phyloP scores from a whole-genome alignment of 2,888 invertebrate genomes.

The Eristalis arbustorum region DNA sequence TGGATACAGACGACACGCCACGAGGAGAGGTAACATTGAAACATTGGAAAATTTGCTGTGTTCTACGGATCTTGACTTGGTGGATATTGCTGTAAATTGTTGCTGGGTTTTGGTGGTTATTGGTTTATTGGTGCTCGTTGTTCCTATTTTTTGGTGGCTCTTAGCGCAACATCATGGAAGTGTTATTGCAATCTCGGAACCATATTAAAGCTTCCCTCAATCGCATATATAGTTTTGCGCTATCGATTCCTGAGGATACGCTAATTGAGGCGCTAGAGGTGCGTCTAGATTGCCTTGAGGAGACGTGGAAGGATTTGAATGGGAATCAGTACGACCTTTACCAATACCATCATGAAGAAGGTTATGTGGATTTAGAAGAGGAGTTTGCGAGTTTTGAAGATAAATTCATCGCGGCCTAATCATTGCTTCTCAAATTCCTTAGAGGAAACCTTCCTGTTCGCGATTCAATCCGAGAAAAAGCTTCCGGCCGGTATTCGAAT shows the following conservation, averaged over 20 bases:
- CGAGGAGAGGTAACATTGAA: no score
- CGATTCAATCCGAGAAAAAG: no score
- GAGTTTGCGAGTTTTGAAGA: no score
- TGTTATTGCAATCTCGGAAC: neutral
- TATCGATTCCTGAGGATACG: neutral
- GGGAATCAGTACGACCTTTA: neutral
- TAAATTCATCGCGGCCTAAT: no score
- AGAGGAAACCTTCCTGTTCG: neutral
- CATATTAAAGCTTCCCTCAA: constrained; percentile 5
- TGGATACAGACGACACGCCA: no score
- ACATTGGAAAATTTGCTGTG: no score
- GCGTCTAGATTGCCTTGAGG: constrained; percentile 15
- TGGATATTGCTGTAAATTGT: no score
- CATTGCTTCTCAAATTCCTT: neutral
- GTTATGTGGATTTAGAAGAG: constrained; percentile 10
- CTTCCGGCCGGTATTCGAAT: no score
- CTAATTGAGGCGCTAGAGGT: constrained; percentile 15
- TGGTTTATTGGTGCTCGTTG: no score
- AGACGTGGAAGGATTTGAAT: neutral
- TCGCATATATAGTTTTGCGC: neutral
- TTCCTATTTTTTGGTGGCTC: no score
- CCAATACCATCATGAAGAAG: neutral
- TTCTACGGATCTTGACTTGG: no score
- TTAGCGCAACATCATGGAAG: neutral
- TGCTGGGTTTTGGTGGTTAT: no score